Base-by-base conservation (phyloP, 2,113 vertebrate genomes). In the Triplophysa dalaica region DNA sequence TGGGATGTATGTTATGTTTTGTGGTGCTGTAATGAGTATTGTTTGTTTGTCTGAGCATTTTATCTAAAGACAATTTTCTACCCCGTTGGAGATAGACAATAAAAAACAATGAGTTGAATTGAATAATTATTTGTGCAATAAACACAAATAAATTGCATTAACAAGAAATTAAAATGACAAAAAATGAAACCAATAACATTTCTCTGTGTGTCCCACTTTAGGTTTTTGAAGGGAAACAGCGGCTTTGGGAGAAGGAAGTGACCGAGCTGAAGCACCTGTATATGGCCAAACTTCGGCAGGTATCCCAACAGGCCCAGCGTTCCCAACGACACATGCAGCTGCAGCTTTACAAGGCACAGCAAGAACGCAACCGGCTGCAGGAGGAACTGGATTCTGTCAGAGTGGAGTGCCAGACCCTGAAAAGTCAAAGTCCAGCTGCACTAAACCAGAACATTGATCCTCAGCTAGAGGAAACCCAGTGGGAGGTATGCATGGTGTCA, bases 161-260 rank as follows among this genome's bases (percentile, higher is more conserved):
- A 29, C 29, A 29, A 29, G 29, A 29, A 29, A 29, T 29, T 29
- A 4, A 29, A 29, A 29, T 29, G 29, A 29, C 29, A 29, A 29
- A n/a, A 29, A 29, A 29, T 29, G 0, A 29, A 29, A 29, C 29
- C 4, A 29, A 29, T 4, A 29, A 29, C 29, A 29, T 29, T 29
- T 29, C 29, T 29, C 29, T 65, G 64, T 66, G 54, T 48, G 79
- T 43, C 0, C 70, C 66, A 1, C 17, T 24, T 72, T 88, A 99
- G 97, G 96, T 93, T 6, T 95, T 96, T 73, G 96, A 98, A 85
- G 96, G 96, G 78, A 98, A 97, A 87, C 98, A 98, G 91, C 93
- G 94, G 63, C 89, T 98, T 80, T 98, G 98, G 96, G 94, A 96
- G 92, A 94, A 96, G 0, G 94, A 96, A 86, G 92, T 99, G 82